Conservation (phyloP, 2,888 invertebrate species). For the Campopleginae sp. region DNA sequence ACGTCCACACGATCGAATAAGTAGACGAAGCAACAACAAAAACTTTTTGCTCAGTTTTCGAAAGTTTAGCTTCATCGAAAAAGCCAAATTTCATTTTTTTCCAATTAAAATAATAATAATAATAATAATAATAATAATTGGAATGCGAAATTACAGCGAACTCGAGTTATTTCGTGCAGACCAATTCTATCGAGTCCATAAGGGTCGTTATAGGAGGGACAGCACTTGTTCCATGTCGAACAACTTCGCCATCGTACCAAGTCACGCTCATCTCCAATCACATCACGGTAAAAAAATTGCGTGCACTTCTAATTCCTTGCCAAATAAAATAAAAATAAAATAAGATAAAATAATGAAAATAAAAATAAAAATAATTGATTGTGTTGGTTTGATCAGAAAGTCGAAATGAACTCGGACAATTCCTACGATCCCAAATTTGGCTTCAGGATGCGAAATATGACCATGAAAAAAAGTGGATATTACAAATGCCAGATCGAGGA, state of each 20-base stretch:
- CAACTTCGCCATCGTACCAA: slow-evolving; percentile 86
- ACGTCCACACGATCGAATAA: background rate
- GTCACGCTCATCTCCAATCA: slow-evolving; percentile 79
- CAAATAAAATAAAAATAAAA: background rate
- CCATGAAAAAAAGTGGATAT: slow-evolving; percentile 75
- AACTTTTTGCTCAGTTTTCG: too few species aligned
- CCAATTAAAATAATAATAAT: too few species aligned
- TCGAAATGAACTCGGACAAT: slow-evolving; percentile 76
- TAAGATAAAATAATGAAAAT: background rate
- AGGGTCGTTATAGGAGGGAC: slow-evolving; percentile 80
- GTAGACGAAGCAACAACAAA: background rate
- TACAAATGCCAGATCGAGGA: slow-evolving; percentile 67
- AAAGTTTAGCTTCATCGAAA: too few species aligned
- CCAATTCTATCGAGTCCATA: slow-evolving; percentile 63
- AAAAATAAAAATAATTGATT: background rate
- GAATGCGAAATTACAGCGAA: slow-evolving; percentile 82
- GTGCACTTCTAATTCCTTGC: too few species aligned
- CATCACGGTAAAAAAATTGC: slow-evolving; percentile 51
- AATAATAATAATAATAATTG: too few species aligned
- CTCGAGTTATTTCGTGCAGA: slow-evolving; percentile 83
- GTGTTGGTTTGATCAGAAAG: slow-evolving; percentile 55
- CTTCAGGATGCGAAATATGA: slow-evolving; percentile 80
- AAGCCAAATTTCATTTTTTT: too few species aligned
- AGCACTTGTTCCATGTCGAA: slow-evolving; percentile 87
- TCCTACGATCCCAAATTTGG: slow-evolving; percentile 85